phyloP scores from a whole-genome alignment of 2,888 invertebrate genomes.

The Capitulum mitella region DNA sequence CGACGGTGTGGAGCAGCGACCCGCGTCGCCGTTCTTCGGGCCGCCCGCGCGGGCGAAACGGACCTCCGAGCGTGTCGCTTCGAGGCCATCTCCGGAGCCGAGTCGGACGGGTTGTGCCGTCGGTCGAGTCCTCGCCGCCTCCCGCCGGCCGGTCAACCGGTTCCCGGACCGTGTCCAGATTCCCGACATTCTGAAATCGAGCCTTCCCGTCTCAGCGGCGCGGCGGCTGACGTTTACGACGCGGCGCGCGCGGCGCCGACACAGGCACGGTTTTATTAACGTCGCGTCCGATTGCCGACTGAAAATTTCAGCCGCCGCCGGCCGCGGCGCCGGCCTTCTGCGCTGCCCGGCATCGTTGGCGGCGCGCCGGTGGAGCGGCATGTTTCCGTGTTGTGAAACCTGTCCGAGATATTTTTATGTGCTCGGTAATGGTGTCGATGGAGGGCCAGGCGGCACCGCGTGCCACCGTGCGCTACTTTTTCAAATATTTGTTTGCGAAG shows the following conservation, averaged over 20 bases:
- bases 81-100: too few species aligned
- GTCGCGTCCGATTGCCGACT: not conserved
- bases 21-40: too few species aligned
- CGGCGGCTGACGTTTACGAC: not conserved
- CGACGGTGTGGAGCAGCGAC: too few species aligned
- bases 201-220: not conserved
- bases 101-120: too few species aligned
- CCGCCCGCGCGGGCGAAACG: too few species aligned
- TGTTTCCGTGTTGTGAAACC: not conserved
- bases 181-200: not conserved
- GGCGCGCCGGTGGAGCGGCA: too few species aligned
- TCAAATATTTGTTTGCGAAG: too few species aligned
- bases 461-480: too few species aligned
- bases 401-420: not conserved
- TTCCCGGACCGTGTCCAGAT: not conserved
- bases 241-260: not conserved
- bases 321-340: not conserved
- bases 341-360: not conserved
- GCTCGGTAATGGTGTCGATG: not conserved
- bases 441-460: too few species aligned
- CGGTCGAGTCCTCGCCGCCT: too few species aligned
- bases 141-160: not conserved
- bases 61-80: too few species aligned
- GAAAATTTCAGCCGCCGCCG: not conserved
- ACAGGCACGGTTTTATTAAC: not conserved